Percentiles rank a stretch among this genome's conserved stretches.
These are phyloP conservation scores for Ametastegia equiseti DNA, from an alignment of 2,888 invertebrate species.

Conservation along the genomic window DNA sequence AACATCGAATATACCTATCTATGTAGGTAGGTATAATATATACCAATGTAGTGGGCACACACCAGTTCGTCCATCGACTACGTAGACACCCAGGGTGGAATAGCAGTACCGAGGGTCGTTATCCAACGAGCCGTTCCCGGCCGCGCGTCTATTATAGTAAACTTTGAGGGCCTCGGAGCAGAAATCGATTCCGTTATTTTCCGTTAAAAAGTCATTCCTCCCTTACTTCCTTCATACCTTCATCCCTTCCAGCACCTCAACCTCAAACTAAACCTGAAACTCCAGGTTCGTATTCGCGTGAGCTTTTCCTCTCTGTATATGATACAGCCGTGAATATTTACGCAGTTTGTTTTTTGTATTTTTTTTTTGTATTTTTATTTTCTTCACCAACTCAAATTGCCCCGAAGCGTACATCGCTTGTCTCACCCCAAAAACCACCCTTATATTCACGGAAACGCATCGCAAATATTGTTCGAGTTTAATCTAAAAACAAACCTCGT, in stretches of 20 bases:
- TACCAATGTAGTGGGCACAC: background rate
- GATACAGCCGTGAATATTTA: conserved; percentile 30
- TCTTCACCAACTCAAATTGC: conserved; percentile 21
- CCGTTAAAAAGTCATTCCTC: background rate
- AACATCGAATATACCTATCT: background rate
- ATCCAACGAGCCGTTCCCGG: conserved; percentile 31
- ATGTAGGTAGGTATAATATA: background rate
- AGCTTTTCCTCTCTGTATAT: background rate
- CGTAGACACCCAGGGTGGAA: background rate
- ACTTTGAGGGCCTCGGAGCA: conserved; percentile 17
- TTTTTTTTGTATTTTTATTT: background rate
- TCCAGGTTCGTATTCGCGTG: background rate
- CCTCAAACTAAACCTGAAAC: no score
- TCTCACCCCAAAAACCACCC: background rate
- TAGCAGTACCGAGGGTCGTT: conserved; percentile 2
- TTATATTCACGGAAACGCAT: background rate
- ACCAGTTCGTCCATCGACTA: background rate
- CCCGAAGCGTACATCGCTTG: conserved; percentile 25
- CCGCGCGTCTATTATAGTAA: conserved; percentile 25
- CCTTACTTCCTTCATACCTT: background rate
- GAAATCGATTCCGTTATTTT: conserved; percentile 31
- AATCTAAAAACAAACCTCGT: conserved; percentile 10
- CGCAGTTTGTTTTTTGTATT: background rate
- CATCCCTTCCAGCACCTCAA: background rate
- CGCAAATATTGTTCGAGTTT: conserved; percentile 31